Base-by-base conservation (phyloP, 2,113 vertebrate genomes). In the Grammomys dolichurus region DNA sequence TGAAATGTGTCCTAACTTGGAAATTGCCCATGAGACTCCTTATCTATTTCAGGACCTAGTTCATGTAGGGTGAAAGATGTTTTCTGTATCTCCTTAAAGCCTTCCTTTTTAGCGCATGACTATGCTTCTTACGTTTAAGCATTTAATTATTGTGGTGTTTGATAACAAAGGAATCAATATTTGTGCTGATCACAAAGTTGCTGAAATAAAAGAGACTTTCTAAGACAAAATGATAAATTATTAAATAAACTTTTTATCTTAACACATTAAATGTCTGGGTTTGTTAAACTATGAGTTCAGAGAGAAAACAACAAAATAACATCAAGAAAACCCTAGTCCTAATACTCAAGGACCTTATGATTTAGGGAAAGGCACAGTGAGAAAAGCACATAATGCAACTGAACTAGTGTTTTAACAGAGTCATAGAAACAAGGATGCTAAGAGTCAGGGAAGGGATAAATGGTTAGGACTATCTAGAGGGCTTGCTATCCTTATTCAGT, bases 101-200 rank as follows among this genome's bases (percentile, higher is more conserved):
- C 78, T 11, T 51, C 48, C 43, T 92, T 72, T 8, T 72, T 51
- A 76, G 89, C 75, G 43, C 94, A 26, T 40, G 77, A 6, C 76
- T 54, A 33, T 96, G 67, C 73, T 94, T 85, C 81, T 93, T 93
- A 65, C 46, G 58, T 11, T 40, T 96, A 87, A 16, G 12, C 31
- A 36, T 95, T 84, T 93, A 69, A 70, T 91, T 63, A 60, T 65
- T 91, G 40, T 58, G 76, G 87, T 76, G 51, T 95, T 90, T 87
- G 17, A 94, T 26, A 87, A 91, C 43, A 91, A 85, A 70, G 13
- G 33, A 72, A 76, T 75, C 58, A 93, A 91, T 76, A 43, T 89
- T 96, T 87, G n/a, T 72, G 31, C 26, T 78, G 36, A 93, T 63
- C 17, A 60, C 7, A 88, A 19, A 51, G 90, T 85, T 87, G 63